Evolutionary conservation across 2,888 invertebrate species (phyloP), one percentile per base, ranked within the genome.

Genomic region (Colostygia pectinataria): DNA sequence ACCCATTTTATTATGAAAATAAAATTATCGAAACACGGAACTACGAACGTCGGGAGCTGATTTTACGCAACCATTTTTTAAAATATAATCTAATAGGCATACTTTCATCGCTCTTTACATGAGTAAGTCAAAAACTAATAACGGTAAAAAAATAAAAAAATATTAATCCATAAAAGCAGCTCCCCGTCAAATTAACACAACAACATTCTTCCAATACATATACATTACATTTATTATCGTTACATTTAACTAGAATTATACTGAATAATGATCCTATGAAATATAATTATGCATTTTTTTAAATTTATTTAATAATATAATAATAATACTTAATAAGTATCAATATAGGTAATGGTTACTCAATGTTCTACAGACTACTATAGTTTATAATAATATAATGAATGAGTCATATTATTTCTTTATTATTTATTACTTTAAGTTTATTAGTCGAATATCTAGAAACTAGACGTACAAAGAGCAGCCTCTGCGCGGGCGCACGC

Each of bases 231-330:
- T 83, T 80, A 80, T 84, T 84, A 89, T 87, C 79, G 82, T 90
- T 89, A 90, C 83, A 90, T 83, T 90, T 90, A 91, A 90, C 91
- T 91, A 91, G 86, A 88, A 89, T 90, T 90, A 90, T 91, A 91
- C 89, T 87, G 90, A 90, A 91, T 91, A 90, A 91, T 91, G 88
- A 90, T 90, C 90, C 90, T 91, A 91, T 90, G 90, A 90, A 90
- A 91, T 91, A 91, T 90, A 90, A 91, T 91, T 90, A 90, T 90
- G 89, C 88, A 86, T 88, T 89, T 87, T 87, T 89, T 90, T 90
- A 85, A 87, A 89, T 90, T 90, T 89, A 88, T 90, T 89, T 80
- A 88, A 89, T 91, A 83, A 89, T 85, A 90, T 86, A 83, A 88
- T 87, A 86, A 86, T 90, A 91, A 89, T 90, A 90, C 90, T 90